Evolutionary conservation across 2,113 vertebrate genomes (phyloP).

Genomic region (Pseudorasbora parva): DNA sequence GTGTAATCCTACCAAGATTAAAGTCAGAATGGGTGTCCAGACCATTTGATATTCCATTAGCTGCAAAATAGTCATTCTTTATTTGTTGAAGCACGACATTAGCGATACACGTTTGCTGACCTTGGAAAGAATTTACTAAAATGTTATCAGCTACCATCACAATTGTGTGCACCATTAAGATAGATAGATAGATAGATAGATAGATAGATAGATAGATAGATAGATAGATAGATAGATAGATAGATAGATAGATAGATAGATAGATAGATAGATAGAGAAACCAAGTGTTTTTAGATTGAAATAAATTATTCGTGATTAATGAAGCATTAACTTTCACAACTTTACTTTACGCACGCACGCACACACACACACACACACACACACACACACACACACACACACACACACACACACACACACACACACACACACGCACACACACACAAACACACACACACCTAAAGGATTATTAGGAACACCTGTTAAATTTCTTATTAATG

Average conservation of each 20-base stretch:
- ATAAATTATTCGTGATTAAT: too few relatives aligned
- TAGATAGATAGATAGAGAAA: neutral
- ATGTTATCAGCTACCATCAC: neutral
- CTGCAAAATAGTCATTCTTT: neutral
- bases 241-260: neutral
- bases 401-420: too few relatives aligned
- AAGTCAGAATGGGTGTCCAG: slow-evolving; percentile 17
- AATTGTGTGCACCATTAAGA: neutral
- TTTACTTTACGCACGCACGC: too few relatives aligned
- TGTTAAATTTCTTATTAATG: too few relatives aligned
- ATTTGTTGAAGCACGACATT: slow-evolving; percentile 40
- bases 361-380: too few relatives aligned
- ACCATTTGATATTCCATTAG: slow-evolving; percentile 40
- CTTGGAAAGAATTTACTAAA: slow-evolving; percentile 37
- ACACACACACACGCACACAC: too few relatives aligned
- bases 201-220: too few relatives aligned
- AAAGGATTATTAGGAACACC: too few relatives aligned
- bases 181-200: neutral
- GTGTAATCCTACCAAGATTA: slow-evolving; percentile 42
- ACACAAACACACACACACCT: too few relatives aligned
- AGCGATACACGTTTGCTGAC: slow-evolving; percentile 27
- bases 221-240: neutral
- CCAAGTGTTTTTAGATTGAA: too few relatives aligned
- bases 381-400: too few relatives aligned
- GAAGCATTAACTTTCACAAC: too few relatives aligned